Evolutionary conservation across 2,888 invertebrate genomes (phyloP), one percentile per base, ranked within the genome.

Genomic region (Ophion costatus): DNA sequence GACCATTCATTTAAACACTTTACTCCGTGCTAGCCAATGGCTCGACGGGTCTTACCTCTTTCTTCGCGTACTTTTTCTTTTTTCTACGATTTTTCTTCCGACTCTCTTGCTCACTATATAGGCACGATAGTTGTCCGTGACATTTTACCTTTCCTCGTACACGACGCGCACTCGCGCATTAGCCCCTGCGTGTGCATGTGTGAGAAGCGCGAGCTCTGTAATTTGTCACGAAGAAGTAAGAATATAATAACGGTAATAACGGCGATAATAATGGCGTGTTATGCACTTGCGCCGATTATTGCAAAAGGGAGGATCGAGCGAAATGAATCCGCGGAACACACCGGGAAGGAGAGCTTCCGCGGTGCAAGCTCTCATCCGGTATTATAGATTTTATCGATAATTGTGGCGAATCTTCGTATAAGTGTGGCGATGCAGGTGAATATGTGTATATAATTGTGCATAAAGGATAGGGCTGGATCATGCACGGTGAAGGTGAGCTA

Each of bases 1-100:
- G 76, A 73, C 67, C 80, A 76, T 80, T 82, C 57, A 67, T 63
- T 77, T 59, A 63, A 67, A 73, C 77, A 80, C 82, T 85, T 85
- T 80, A 80, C 73, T 73, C 74, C 42, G 6, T 17, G 33, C 59
- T 59, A 22, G 59, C 10, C 24, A 20, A 5, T 75, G 24, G n/a
- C 24, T 67, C 69, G 79, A 38, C 14, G 14, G 6, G 33, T 33
- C 59, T 70, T 57, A n/a, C 57, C 73, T 59, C 33, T 24, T 17
- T 75, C 70, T 22, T 77, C 67, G 42, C 57, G 33, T 38, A 17
- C 29, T 67, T 45, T n/a, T n/a, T 45, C 11, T 64, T 24, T 22
- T 17, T 57, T 20, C 57, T 11, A 66, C 14, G 17, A 11, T 59
- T 29, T 67, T 17, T 59, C 56, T 59, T 45, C 22, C 17, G 38